phyloP scores from a whole-genome alignment of 2,113 vertebrate species.

The Thinocorus orbignyianus region DNA sequence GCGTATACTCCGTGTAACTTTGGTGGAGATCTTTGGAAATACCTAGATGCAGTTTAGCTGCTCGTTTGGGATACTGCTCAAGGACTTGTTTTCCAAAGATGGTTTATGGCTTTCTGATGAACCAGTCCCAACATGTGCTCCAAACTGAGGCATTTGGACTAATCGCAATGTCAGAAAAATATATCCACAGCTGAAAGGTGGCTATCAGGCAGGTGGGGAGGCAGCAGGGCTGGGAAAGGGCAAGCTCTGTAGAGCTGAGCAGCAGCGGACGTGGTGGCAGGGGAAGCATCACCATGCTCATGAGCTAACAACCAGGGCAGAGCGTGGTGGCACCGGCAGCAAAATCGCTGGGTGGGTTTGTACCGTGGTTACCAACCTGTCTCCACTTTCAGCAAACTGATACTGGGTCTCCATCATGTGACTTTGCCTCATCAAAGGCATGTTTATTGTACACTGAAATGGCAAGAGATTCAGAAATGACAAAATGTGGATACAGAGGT shows the following conservation, averaged over 20 bases:
- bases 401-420: rapidly evolving
- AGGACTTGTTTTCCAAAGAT: not conserved
- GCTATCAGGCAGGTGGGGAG: not conserved
- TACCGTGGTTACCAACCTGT: not conserved
- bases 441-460: not conserved
- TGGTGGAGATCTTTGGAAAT: not conserved
- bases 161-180: not conserved
- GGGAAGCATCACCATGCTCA: rapidly evolving
- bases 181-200: not conserved
- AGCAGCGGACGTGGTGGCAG: not conserved
- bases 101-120: not conserved
- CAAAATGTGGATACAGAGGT: not conserved
- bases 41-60: not conserved
- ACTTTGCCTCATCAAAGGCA: not conserved
- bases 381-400: not conserved
- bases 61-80: not conserved
- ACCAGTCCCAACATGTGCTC: rapidly evolving
- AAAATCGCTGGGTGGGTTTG: not conserved
- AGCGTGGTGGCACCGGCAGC: rapidly evolving
- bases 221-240: not conserved
- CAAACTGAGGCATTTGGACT: not conserved
- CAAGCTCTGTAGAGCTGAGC: not conserved
- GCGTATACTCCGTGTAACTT: not conserved
- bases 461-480: not conserved
- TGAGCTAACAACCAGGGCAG: not conserved